A percentile compares a stretch with the other conserved stretches of the same genome.
Conservation (phyloP, 2,797 vertebrate species). For the Balearica regulorum region DNA sequence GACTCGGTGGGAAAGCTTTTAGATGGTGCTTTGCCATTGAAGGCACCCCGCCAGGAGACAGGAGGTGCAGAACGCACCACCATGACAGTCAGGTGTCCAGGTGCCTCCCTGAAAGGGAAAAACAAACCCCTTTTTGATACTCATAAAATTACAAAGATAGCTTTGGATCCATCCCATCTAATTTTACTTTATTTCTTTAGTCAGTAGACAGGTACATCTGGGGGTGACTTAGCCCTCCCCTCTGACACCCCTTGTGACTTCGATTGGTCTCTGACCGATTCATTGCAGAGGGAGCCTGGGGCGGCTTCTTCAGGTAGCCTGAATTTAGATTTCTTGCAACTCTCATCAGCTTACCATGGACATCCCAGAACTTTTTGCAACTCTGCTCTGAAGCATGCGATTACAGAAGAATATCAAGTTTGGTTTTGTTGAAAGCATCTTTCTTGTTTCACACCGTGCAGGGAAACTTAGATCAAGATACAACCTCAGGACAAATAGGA, state of each 20-base stretch:
- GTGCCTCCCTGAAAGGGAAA: not conserved
- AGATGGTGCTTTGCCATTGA: not conserved
- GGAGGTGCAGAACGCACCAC: too few species aligned
- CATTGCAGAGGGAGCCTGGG: not conserved
- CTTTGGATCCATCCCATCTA: not conserved
- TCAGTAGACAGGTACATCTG: not conserved
- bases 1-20: not conserved
- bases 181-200: not conserved
- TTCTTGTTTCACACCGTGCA: not conserved
- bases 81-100: accelerated
- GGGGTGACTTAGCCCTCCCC: not conserved
- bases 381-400: not conserved
- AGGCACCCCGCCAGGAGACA: not conserved
- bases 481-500: not conserved
- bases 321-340: not conserved
- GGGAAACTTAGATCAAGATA: not conserved
- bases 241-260: not conserved
- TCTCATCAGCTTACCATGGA: not conserved
- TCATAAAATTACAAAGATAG: not conserved
- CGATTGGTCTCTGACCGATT: not conserved
- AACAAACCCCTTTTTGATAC: not conserved
- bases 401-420: not conserved
- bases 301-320: not conserved
- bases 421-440: not conserved
- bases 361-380: not conserved